phyloP scores from a whole-genome alignment of 2,888 invertebrate genomes.

The Platynereis dumerilii region DNA sequence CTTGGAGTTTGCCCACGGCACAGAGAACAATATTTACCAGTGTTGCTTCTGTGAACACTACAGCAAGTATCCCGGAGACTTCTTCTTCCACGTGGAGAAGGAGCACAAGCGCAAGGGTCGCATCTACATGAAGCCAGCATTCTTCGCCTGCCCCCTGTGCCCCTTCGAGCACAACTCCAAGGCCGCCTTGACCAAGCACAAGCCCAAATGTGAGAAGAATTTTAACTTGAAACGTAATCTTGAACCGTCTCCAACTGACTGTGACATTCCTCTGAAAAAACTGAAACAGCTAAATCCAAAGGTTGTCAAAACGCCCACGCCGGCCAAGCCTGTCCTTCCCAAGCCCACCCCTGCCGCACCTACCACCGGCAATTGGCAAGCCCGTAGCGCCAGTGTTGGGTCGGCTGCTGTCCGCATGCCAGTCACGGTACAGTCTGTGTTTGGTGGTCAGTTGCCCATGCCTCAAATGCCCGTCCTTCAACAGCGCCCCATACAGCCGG shows the following conservation, averaged over 20 bases:
- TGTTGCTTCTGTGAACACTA: conserved; percentile 86
- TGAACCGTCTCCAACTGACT: conserved; percentile 68
- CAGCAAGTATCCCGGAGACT: conserved; percentile 73
- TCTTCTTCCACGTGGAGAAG: conserved; percentile 83
- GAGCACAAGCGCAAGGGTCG: conserved; percentile 85
- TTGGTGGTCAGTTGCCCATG: neutral
- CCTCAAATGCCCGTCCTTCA: neutral
- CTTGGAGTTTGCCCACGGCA: conserved; percentile 29
- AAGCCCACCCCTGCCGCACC: neutral
- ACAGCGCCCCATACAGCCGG: neutral
- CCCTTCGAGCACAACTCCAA: conserved; percentile 93
- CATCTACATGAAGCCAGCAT: conserved; percentile 82
- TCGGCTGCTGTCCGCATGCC: neutral
- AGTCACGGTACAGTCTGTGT: neutral
- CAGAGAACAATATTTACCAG: conserved; percentile 62
- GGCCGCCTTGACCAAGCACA: conserved; percentile 86
- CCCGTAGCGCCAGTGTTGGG: neutral
- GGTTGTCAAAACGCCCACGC: neutral
- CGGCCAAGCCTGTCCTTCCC: neutral
- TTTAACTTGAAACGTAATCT: conserved; percentile 85
- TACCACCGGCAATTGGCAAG: neutral
- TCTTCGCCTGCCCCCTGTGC: conserved; percentile 71
- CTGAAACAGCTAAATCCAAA: conserved; percentile 10
- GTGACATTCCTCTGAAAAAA: conserved; percentile 33
- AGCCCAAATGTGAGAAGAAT: conserved; percentile 85